These are phyloP conservation scores for Azemiops feae DNA, from an alignment of 2,113 vertebrate genomes.

Conservation along the genomic window DNA sequence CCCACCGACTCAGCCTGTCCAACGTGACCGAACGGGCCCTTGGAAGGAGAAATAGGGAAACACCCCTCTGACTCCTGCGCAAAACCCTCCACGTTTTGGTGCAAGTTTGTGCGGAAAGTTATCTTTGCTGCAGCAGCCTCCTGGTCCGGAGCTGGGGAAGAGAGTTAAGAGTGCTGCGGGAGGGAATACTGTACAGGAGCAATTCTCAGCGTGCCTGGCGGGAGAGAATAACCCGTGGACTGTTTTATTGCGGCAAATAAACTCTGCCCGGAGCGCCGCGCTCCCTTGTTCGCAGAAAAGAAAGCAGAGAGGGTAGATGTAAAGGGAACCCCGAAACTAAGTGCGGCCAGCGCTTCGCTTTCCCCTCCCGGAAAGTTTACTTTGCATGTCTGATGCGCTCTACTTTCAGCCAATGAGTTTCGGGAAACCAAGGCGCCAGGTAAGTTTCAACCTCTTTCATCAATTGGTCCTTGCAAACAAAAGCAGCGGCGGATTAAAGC, in stretches of 20 bases:
- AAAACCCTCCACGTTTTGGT: neutral
- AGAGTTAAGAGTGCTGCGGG: neutral
- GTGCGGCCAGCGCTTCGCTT: neutral
- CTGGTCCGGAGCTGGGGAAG: neutral
- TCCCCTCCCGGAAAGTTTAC: neutral
- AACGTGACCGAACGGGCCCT: neutral
- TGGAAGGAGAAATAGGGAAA: neutral
- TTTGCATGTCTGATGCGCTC: neutral
- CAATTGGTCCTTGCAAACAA: neutral
- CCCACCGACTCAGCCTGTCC: neutral
- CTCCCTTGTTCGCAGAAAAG: neutral
- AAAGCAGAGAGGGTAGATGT: neutral
- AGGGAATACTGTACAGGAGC: neutral
- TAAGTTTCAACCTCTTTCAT: neutral
- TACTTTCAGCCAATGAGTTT: neutral
- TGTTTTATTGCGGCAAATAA: neutral
- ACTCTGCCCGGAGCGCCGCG: neutral
- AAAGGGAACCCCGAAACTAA: neutral
- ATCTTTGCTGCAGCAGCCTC: neutral
- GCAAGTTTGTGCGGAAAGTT: neutral
- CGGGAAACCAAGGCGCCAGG: neutral
- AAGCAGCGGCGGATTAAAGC: neutral
- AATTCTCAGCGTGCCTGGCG: neutral
- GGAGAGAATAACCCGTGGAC: neutral
- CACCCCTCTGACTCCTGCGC: too few relatives aligned